A percentile compares a stretch with the other conserved stretches of the same genome.
phyloP scores from a whole-genome alignment of 2,888 invertebrate genomes.

The Drosophila picticornis region DNA sequence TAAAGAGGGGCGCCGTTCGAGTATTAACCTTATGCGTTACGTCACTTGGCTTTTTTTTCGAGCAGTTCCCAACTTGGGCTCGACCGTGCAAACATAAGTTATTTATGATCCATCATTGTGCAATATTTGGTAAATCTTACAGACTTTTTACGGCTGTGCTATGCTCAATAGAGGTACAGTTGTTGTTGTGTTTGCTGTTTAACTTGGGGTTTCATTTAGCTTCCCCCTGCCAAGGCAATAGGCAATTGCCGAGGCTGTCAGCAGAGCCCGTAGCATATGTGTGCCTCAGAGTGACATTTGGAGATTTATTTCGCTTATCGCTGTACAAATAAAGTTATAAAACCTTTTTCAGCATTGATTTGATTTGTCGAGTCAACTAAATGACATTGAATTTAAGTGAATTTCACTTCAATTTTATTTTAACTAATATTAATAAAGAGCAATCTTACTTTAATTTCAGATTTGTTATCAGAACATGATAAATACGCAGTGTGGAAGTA shows the following conservation, averaged over 20 bases:
- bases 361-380: constrained; percentile 61
- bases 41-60: constrained; percentile 56
- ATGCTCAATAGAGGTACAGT: constrained; percentile 43
- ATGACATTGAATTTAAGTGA: constrained; percentile 46
- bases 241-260: constrained; percentile 47
- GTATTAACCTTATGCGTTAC: constrained; percentile 72
- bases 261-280: constrained; percentile 46
- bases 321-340: constrained; percentile 76
- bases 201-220: constrained; percentile 42
- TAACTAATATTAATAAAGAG: background rate
- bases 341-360: constrained; percentile 53
- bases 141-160: constrained; percentile 67
- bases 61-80: constrained; percentile 18
- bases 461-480: background rate
- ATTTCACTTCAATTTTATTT: constrained; percentile 39
- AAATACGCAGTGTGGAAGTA: background rate
- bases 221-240: constrained; percentile 16
- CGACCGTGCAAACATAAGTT: constrained; percentile 76
- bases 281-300: constrained; percentile 69
- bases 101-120: constrained; percentile 84
- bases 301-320: constrained; percentile 79
- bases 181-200: constrained; percentile 57
- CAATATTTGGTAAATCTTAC: constrained; percentile 80
- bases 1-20: constrained; percentile 15
- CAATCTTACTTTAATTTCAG: background rate